These are phyloP conservation scores for Parazoanthus atlanticus DNA, from an alignment of 92 coral and sea anemone species.

Conservation along the genomic window DNA sequence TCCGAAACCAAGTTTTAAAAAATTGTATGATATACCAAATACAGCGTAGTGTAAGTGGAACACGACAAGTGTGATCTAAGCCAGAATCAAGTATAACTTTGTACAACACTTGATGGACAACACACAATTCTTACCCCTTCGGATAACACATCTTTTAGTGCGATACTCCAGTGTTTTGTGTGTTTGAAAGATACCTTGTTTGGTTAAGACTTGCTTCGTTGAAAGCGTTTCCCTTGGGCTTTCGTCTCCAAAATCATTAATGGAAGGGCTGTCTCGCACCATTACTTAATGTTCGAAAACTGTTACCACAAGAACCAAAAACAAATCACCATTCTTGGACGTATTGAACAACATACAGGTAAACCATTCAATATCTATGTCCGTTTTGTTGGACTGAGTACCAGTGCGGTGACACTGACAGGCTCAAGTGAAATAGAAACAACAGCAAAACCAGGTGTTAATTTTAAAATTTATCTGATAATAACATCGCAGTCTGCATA, in stretches of 20 bases:
- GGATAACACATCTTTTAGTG: not conserved
- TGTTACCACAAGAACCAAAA: constrained; percentile 6
- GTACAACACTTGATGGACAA: not conserved
- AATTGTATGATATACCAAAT: too few relatives aligned
- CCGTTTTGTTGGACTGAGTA: not conserved
- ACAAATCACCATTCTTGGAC: not conserved
- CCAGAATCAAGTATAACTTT: not conserved
- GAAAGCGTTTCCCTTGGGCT: not conserved
- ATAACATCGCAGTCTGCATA: not conserved
- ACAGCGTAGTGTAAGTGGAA: too few relatives aligned
- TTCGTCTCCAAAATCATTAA: not conserved
- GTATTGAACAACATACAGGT: constrained; percentile 3
- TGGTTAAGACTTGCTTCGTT: not conserved
- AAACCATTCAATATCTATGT: not conserved
- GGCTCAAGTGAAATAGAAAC: not conserved
- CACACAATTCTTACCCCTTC: not conserved
- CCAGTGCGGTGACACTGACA: not conserved
- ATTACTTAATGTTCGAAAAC: constrained; percentile 20
- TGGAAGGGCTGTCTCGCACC: not conserved
- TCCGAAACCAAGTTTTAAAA: too few relatives aligned
- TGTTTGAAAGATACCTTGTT: not conserved
- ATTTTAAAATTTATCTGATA: not conserved
- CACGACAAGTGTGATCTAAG: too few relatives aligned
- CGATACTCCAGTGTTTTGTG: not conserved
- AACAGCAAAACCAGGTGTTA: not conserved